These are phyloP conservation scores for Pharmacophagus antenor DNA, from an alignment of 2,888 invertebrate genomes.

Conservation along the genomic window DNA sequence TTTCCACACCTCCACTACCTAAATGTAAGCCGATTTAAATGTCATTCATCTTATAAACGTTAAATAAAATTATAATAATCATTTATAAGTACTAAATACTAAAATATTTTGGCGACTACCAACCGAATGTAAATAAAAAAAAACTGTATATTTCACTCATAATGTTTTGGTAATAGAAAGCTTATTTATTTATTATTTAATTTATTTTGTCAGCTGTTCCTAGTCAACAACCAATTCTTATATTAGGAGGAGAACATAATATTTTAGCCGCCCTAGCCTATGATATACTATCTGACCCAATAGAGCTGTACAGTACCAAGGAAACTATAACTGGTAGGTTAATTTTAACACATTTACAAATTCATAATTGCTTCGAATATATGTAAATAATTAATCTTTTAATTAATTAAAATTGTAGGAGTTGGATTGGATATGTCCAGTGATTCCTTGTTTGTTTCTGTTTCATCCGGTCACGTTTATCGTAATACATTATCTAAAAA, in stretches of 20 bases:
- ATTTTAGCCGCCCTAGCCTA: slow-evolving; percentile 85
- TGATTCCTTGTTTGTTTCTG: slow-evolving; percentile 88
- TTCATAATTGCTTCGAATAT: not conserved
- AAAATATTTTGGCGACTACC: too few relatives aligned
- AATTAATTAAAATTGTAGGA: slow-evolving; percentile 73
- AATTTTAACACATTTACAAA: not conserved
- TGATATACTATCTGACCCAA: slow-evolving; percentile 84
- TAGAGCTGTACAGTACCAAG: slow-evolving; percentile 82
- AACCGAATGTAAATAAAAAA: too few relatives aligned
- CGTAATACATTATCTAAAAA: slow-evolving; percentile 74
- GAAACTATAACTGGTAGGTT: slow-evolving; percentile 65
- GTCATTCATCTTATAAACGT: not conserved
- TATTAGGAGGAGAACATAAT: slow-evolving; percentile 85
- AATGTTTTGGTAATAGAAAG: too few relatives aligned
- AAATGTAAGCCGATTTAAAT: slow-evolving; percentile 73
- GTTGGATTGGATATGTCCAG: slow-evolving; percentile 88
- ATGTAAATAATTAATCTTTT: not conserved
- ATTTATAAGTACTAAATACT: too few relatives aligned
- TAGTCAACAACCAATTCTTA: slow-evolving; percentile 84
- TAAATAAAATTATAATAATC: too few relatives aligned
- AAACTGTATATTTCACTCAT: too few relatives aligned
- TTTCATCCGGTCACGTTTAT: slow-evolving; percentile 84
- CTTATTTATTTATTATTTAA: too few relatives aligned
- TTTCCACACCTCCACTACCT: slow-evolving; percentile 85
- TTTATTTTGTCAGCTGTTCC: slow-evolving; percentile 78